These are phyloP conservation scores for Azemiops feae DNA, from an alignment of 2,113 vertebrate species.

Conservation along the genomic window DNA sequence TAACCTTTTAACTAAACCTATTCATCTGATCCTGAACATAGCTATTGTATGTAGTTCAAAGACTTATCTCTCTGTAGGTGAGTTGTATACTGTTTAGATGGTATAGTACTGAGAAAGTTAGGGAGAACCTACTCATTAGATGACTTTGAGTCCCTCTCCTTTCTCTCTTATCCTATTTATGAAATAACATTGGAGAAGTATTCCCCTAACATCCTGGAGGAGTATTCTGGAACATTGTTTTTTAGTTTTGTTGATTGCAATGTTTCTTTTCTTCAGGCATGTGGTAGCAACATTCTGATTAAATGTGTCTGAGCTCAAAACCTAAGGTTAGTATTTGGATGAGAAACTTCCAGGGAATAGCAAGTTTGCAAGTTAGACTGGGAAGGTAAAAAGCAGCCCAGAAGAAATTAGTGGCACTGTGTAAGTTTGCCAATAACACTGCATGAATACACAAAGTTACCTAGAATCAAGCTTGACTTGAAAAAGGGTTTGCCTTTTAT, in stretches of 20 bases:
- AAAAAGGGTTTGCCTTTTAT: background rate
- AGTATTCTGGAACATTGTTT: background rate
- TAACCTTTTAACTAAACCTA: background rate
- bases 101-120: background rate
- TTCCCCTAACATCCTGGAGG: background rate
- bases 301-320: background rate
- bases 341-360: background rate
- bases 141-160: background rate
- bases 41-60: background rate
- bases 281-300: background rate
- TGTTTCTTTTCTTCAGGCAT: background rate
- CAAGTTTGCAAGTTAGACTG: background rate
- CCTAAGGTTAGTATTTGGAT: background rate
- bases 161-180: background rate
- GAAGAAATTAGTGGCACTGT: background rate
- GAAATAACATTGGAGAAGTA: background rate
- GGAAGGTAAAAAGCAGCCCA: background rate
- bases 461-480: background rate
- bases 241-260: background rate
- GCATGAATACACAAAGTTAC: background rate
- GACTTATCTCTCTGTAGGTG: background rate
- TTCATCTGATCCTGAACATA: background rate
- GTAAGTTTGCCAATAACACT: background rate
- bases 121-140: background rate
- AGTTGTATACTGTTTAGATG: background rate